Evolutionary conservation across 2,888 invertebrate species (phyloP).

Genomic region (Stenotaenia linearis): DNA sequence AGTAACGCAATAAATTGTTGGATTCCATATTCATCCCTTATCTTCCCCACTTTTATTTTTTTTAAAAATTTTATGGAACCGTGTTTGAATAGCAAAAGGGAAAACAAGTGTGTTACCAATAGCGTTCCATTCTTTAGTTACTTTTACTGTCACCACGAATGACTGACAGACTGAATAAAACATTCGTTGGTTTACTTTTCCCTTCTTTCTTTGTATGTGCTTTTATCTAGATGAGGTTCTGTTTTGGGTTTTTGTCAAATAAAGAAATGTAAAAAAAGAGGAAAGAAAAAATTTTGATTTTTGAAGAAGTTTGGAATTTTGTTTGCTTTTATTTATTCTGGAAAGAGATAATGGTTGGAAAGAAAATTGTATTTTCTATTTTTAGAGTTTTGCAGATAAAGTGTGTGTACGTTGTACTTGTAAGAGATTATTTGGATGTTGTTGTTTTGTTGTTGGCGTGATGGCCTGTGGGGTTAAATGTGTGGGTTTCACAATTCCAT

Average conservation of each 20-base stretch:
- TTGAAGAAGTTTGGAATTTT: background rate
- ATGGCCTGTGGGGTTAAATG: background rate
- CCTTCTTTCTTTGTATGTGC: background rate
- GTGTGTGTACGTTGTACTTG: background rate
- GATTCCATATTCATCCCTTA: background rate
- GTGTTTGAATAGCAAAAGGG: background rate
- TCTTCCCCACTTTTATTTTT: background rate
- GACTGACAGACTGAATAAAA: background rate
- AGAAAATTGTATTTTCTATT: background rate
- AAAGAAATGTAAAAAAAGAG: background rate
- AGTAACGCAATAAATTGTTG: background rate
- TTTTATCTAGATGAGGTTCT: background rate
- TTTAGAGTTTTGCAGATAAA: background rate
- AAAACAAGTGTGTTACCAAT: background rate
- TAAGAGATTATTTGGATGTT: background rate
- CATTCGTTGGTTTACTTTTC: background rate
- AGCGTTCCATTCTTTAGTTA: background rate
- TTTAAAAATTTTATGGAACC: background rate
- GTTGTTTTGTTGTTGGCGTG: background rate
- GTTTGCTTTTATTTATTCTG: background rate
- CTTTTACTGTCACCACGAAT: background rate
- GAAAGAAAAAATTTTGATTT: background rate
- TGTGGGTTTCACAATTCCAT: background rate
- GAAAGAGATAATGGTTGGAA: background rate
- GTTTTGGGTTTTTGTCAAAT: background rate